phyloP scores from a whole-genome alignment of 2,797 vertebrate genomes.

The Gobio occitaniae region DNA sequence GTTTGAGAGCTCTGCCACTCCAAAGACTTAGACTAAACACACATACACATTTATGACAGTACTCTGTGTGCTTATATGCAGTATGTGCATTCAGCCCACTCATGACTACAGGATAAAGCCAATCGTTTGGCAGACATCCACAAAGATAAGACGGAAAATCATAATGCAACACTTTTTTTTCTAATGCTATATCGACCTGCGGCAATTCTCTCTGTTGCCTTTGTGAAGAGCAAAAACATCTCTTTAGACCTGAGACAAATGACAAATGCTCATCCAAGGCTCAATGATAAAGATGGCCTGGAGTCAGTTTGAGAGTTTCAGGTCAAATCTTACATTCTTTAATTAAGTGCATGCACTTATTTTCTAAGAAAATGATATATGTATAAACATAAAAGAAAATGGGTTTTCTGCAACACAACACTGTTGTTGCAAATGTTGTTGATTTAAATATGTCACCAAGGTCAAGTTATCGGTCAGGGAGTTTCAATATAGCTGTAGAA shows the following conservation, averaged over 20 bases:
- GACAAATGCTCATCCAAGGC: neutral
- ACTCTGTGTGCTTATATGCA: neutral
- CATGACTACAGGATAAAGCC: neutral
- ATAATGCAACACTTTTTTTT: no score
- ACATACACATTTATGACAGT: neutral
- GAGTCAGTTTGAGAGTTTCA: neutral
- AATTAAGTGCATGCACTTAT: neutral
- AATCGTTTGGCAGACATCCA: neutral
- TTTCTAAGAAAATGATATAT: no score
- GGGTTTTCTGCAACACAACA: no score
- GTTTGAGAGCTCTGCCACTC: slow-evolving; percentile 24
- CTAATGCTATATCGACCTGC: neutral
- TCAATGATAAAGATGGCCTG: neutral
- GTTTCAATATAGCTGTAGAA: neutral
- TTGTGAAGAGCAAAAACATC: neutral
- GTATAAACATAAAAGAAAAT: no score
- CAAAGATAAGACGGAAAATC: neutral
- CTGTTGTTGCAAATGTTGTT: neutral
- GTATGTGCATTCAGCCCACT: neutral
- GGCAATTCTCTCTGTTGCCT: neutral
- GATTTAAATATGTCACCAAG: neutral
- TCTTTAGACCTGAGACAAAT: neutral
- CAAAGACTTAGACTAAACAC: slow-evolving; percentile 22
- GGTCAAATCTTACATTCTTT: neutral
- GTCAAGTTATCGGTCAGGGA: neutral